These are phyloP conservation scores for Centruroides vittatus DNA, from an alignment of 1,140 invertebrate species.

Conservation along the genomic window DNA sequence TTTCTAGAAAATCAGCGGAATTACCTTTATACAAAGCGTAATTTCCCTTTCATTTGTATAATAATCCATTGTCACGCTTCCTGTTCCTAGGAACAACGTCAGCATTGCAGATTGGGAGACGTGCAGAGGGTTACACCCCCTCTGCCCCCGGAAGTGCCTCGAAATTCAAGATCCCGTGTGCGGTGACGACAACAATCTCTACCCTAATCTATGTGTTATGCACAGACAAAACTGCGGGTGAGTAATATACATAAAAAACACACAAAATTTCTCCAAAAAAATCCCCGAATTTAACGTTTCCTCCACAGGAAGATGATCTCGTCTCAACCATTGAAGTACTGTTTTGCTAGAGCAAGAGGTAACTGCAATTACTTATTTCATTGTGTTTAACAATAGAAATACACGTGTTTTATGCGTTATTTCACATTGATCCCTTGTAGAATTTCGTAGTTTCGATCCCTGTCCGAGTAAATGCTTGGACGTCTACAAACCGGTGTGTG, in stretches of 20 bases:
- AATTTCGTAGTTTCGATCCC: background rate
- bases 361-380: background rate
- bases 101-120: constrained; percentile 1
- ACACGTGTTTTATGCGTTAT: too few relatives aligned
- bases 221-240: constrained; percentile 27
- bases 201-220: constrained; percentile 46
- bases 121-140: constrained; percentile 14
- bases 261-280: background rate
- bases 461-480: constrained; percentile 14
- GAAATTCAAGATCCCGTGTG: constrained; percentile 57
- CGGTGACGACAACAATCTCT: constrained; percentile 73
- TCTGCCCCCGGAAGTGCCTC: constrained; percentile 16
- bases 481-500: constrained; percentile 66
- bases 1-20: too few relatives aligned
- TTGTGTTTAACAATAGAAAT: too few relatives aligned
- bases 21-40: too few relatives aligned
- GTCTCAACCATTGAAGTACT: background rate
- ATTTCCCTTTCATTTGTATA: too few relatives aligned
- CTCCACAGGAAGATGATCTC: background rate
- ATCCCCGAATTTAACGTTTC: background rate
- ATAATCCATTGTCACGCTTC: too few relatives aligned
- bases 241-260: constrained; percentile 13
- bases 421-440: background rate
- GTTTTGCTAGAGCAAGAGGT: background rate
- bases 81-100: background rate